Percentiles rank a stretch among this genome's conserved stretches.
Evolutionary conservation across 2,797 vertebrate genomes (phyloP).

Genomic region (Ctenopoma kingsleyae): DNA sequence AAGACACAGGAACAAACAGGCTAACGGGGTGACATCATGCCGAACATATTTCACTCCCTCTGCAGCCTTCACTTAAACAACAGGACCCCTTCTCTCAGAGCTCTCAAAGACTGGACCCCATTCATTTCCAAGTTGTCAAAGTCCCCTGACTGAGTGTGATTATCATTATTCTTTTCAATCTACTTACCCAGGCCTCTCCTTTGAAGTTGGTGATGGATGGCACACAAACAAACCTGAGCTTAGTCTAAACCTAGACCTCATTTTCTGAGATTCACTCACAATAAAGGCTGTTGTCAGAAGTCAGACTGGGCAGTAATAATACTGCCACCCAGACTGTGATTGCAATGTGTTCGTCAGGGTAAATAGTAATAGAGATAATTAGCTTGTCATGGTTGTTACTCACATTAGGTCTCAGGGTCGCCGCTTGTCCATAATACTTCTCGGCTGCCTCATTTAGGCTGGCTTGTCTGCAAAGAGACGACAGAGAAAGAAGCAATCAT

Average conservation of each 20-base stretch:
- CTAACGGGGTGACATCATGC: constrained; percentile 61
- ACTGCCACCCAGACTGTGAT: constrained; percentile 54
- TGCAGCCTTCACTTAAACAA: constrained; percentile 52
- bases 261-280: constrained; percentile 50
- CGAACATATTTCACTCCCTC: constrained; percentile 50
- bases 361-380: constrained; percentile 52
- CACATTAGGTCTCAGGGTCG: constrained; percentile 94
- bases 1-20: constrained; percentile 64
- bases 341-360: constrained; percentile 58
- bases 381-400: constrained; percentile 80
- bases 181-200: constrained; percentile 50
- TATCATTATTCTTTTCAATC: constrained; percentile 75
- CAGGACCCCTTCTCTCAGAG: constrained; percentile 44
- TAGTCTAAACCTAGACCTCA: constrained; percentile 39
- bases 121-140: constrained; percentile 62
- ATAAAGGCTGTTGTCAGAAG: constrained; percentile 59
- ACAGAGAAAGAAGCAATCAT: constrained; percentile 60
- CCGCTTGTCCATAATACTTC: constrained; percentile 95
- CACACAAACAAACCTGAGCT: constrained; percentile 73
- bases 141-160: constrained; percentile 65
- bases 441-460: constrained; percentile 97
- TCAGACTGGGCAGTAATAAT: constrained; percentile 39
- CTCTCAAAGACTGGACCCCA: constrained; percentile 50
- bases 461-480: constrained; percentile 90
- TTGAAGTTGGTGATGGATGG: constrained; percentile 80